phyloP scores from a whole-genome alignment of 2,797 vertebrate species.

The Falco peregrinus region DNA sequence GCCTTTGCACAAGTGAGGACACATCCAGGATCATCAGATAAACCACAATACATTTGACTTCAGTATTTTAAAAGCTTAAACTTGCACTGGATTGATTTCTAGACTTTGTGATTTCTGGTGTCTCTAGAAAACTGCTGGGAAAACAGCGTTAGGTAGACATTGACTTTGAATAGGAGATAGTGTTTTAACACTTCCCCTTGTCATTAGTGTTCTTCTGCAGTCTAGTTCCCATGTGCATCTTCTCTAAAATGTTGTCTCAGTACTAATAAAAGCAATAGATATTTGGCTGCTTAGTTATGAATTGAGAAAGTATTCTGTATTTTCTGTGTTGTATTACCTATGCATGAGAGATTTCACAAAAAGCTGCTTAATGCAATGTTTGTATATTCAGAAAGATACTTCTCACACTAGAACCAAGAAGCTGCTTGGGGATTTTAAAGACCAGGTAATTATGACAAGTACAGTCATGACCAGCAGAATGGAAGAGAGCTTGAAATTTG shows the following conservation, averaged over 20 bases:
- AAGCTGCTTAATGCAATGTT: not conserved
- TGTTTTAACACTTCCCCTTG: not conserved
- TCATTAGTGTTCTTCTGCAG: not conserved
- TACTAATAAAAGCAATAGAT: not conserved
- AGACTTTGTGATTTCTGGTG: not conserved
- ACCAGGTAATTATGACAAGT: not conserved
- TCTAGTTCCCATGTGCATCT: conserved; percentile 13
- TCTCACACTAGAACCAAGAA: not conserved
- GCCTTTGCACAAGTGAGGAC: not conserved
- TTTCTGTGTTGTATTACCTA: not conserved
- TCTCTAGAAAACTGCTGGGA: not conserved
- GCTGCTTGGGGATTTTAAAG: not conserved
- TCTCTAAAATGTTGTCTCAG: conserved; percentile 25
- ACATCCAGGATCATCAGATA: not conserved
- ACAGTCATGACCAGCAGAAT: not conserved
- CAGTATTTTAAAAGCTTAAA: not conserved
- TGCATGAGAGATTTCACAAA: not conserved
- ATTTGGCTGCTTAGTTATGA: not conserved
- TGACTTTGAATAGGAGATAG: not conserved
- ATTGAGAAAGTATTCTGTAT: not conserved
- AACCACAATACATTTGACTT: not conserved
- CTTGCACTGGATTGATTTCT: not conserved
- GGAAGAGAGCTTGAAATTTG: not conserved
- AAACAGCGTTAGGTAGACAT: not conserved
- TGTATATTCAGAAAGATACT: not conserved